Evolutionary conservation across 2,113 vertebrate genomes (phyloP), one percentile per base, ranked within the genome.

Genomic region (Odocoileus virginianus): DNA sequence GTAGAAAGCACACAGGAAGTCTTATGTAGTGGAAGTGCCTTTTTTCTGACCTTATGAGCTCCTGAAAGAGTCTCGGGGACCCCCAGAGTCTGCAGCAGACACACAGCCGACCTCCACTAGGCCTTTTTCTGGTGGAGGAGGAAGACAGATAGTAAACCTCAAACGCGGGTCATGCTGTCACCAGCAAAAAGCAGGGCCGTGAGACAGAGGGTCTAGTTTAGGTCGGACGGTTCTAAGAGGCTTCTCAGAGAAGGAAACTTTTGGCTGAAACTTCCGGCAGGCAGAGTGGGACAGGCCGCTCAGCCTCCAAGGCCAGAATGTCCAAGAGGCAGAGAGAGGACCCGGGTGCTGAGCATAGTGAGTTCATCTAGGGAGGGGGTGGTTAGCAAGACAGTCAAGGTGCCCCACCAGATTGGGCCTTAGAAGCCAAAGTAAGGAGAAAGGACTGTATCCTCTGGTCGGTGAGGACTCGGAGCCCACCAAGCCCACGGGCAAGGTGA

Each of bases 121-220:
- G 23, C 47, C 55, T 79, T 60, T 27, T 71, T 50, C 79, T 60
- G 60, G 0, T 71, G 3, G 43, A 40, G 60, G 7, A 4, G 40
- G 8, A 83, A 71, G 82, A 45, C 8, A 92, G 43, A 52, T 43
- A 36, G 28, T 30, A 54, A 30, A 19, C 17, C 23, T 14, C 27
- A 43, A 86, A 12, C 7, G 17, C 4, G 0, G 0, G 13, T 11
- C 19, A 6, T n/a, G 30, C 4, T 58, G 1, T 79, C 6, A n/a
- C 23, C 30, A 57, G 10, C 17, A 5, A 36, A 57, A 60, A 21
- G 52, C 40, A 45, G 78, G 25, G 10, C 23, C 1, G 1, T 15
- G 4, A 88, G 43, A 11, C 67, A 47, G 47, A 79, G 16, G n/a
- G 45, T 23, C 58, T 78, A 0, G n/a, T 52, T 58, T 13, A 45